phyloP scores from a whole-genome alignment of 2,113 vertebrate species.

The Apteryx owenii region DNA sequence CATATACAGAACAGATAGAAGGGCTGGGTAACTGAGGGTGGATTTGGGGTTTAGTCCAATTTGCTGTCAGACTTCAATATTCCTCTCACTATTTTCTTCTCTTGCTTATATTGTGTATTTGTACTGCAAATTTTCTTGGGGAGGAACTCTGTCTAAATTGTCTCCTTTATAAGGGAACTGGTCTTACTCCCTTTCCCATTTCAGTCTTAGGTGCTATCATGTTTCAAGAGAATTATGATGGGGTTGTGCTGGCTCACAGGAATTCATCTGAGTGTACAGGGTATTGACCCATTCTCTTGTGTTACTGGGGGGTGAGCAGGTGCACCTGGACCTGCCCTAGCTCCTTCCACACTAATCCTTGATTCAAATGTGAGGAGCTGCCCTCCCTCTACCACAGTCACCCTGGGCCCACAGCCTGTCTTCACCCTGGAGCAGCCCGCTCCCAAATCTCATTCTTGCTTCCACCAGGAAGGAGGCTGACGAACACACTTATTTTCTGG shows the following conservation, averaged over 20 bases:
- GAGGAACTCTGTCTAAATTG: neutral
- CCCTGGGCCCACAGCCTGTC: rapidly evolving
- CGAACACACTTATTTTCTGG: neutral
- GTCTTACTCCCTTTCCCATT: neutral
- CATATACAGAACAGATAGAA: neutral
- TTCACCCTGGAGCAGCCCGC: neutral
- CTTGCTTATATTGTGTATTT: neutral
- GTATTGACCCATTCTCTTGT: neutral
- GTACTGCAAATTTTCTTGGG: no score
- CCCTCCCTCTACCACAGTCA: no score
- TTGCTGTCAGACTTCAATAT: neutral
- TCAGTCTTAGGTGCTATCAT: neutral
- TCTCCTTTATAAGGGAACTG: neutral
- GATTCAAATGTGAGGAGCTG: neutral
- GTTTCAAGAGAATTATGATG: neutral
- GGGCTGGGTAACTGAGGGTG: rapidly evolving
- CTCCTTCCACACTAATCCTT: neutral
- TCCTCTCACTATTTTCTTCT: neutral
- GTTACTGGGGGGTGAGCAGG: neutral
- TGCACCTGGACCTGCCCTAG: neutral
- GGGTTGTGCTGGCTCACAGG: neutral
- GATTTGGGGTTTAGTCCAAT: neutral
- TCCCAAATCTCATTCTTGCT: neutral
- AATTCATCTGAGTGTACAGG: no score
- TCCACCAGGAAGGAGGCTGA: neutral